Evolutionary conservation across 1,140 invertebrate genomes (phyloP), one percentile per base, ranked within the genome.

Genomic region (Bombus superbus): DNA sequence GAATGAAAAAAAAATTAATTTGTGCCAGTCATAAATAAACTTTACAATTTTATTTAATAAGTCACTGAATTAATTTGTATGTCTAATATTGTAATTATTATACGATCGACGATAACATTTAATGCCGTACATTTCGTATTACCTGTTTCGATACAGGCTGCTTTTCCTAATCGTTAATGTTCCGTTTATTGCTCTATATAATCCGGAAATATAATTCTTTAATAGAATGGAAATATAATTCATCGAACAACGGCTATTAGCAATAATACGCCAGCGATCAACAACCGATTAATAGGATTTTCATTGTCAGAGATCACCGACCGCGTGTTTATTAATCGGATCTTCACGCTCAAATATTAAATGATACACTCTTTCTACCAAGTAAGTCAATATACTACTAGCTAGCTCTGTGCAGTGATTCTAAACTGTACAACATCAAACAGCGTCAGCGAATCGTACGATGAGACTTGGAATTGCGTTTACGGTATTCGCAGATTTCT

Each of bases 231-330:
- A 28, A 6, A 71, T 15, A 25, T 13, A 40, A 69, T 71, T 38
- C 35, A 5, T 53, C 22, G 2, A 10, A 11, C 10, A 22, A 4
- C 13, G 32, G 32, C 18, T n/a, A n/a, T 77, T 28, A 25, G 35
- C 42, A 22, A 57, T 6, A 35, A 32, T 18, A 62, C n/a, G 4
- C 25, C 22, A 59, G 4, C 57, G 71, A 82, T 71, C 75, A 44
- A 40, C 10, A 78, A 9, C 47, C 64, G 38, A 77, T 83, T 68
- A 69, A 73, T 25, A 44, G 44, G 64, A 64, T 68, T 42, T 38
- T 69, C 64, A 69, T 57, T 68, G 18, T 8, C 57, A 40, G 72
- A 18, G 81, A 66, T 83, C 81, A 44, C 1, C 42, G 35, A 66
- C 42, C 81, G 10, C 18, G 22, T 13, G 40, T 35, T 22, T 3